Evolutionary conservation across 2,797 vertebrate species (phyloP).

Genomic region (Masticophis lateralis): DNA sequence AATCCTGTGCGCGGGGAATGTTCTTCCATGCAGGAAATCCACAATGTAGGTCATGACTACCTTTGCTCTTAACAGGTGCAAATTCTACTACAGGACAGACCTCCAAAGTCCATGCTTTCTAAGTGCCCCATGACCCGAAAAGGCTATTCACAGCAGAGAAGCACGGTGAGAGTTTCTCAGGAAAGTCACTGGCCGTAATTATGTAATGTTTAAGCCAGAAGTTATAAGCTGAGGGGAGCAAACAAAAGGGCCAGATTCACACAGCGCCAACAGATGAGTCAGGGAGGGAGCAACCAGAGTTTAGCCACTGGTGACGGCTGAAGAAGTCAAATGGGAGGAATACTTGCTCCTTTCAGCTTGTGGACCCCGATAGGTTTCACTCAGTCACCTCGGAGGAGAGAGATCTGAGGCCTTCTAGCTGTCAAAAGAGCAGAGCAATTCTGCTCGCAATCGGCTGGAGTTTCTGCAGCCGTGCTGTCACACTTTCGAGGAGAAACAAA

Average conservation of each 20-base stretch:
- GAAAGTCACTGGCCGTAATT: not conserved
- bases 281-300: not conserved
- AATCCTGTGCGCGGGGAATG: fast-evolving
- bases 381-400: not conserved
- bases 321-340: not conserved
- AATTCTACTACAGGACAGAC: too few species aligned
- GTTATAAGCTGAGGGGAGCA: not conserved
- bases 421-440: not conserved
- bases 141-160: constrained; percentile 32
- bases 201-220: not conserved
- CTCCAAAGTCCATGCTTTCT: not conserved
- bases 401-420: not conserved
- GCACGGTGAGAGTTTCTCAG: not conserved
- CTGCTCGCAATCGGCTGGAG: fast-evolving
- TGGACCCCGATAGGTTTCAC: not conserved
- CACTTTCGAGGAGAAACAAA: not conserved
- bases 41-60: not conserved
- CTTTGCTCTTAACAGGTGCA: not conserved
- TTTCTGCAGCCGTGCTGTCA: not conserved
- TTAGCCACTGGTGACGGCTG: not conserved
- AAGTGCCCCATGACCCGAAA: constrained; percentile 32
- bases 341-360: not conserved
- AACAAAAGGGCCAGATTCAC: not conserved
- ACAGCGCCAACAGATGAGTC: not conserved
- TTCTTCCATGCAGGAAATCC: not conserved